Base-by-base conservation (phyloP, 2,888 invertebrate genomes). In the Pycnomerus fuliginosus region DNA sequence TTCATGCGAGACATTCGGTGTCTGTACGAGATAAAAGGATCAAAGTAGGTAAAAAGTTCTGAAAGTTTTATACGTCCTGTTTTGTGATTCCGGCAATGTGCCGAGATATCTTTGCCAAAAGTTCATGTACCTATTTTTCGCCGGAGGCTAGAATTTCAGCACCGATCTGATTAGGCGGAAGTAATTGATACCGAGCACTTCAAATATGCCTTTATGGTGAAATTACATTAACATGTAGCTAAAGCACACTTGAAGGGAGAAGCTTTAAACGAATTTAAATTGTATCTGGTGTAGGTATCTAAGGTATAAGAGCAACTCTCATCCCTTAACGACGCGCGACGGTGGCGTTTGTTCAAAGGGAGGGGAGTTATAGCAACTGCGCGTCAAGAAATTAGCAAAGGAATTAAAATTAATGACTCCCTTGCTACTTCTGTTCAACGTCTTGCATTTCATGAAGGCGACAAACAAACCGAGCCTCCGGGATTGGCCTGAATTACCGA, bases 331-430 rank as follows among this genome's bases (percentile, higher is more conserved):
- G 38, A 38, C 47, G 48, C n/a, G 11, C 40, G 43, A 37, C 24
- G 32, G 39, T 31, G 39, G 40, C 45, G 40, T 43, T 44, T 44
- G 47, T 47, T 43, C 50, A 50, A 40, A 50, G 11, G 38, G 37
- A 44, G 31, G 44, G 37, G 39, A 39, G 38, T 48, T 31, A 29
- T 35, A 25, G 48, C 48, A 42, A 45, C 32, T 33, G 40, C 41
- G 43, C 53, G 49, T 47, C 47, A 50, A 52, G 53, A 53, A 52
- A 53, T 53, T 53, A 53, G 53, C 47, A 47, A 44, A 52, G 51
- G 51, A 52, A 52, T 52, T 53, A 46, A 52, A 53, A 53, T 53
- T 53, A 51, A 53, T 53, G 46, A 44, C 39, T 45, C 53, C 49
- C 45, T 35, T 34, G 50, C 34, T 46, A 41, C 42, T 50, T 52